phyloP scores from a whole-genome alignment of 2,113 vertebrate genomes.

The Leptosomus discolor region DNA sequence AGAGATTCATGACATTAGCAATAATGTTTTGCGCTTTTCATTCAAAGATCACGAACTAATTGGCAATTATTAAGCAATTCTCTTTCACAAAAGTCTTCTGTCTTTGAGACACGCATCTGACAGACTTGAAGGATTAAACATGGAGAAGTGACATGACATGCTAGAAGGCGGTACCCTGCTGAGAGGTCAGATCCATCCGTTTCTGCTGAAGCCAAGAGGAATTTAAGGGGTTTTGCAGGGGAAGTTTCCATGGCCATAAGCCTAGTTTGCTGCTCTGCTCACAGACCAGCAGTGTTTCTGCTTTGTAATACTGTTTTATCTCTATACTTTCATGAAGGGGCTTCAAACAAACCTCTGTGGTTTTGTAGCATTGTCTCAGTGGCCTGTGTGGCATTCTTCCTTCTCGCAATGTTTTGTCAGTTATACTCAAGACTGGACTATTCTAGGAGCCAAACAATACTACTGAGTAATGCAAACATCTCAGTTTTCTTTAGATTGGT shows the following conservation, averaged over 20 bases:
- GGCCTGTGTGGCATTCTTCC: neutral
- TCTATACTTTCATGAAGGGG: neutral
- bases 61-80: neutral
- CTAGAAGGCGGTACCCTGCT: neutral
- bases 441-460: neutral
- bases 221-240: neutral
- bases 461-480: neutral
- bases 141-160: neutral
- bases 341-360: neutral
- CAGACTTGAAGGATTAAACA: neutral
- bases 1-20: neutral
- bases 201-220: neutral
- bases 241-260: neutral
- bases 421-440: neutral
- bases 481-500: neutral
- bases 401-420: neutral
- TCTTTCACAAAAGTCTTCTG: neutral
- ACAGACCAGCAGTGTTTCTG: neutral
- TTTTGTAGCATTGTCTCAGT: neutral
- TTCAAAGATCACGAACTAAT: neutral
- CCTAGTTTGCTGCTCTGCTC: neutral
- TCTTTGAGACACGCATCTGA: neutral
- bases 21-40: neutral
- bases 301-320: neutral
- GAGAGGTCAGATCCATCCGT: neutral